A percentile compares a stretch with the other conserved stretches of the same genome.
Conservation (phyloP, 2,797 vertebrate species). For the Takifugu rubripes region DNA sequence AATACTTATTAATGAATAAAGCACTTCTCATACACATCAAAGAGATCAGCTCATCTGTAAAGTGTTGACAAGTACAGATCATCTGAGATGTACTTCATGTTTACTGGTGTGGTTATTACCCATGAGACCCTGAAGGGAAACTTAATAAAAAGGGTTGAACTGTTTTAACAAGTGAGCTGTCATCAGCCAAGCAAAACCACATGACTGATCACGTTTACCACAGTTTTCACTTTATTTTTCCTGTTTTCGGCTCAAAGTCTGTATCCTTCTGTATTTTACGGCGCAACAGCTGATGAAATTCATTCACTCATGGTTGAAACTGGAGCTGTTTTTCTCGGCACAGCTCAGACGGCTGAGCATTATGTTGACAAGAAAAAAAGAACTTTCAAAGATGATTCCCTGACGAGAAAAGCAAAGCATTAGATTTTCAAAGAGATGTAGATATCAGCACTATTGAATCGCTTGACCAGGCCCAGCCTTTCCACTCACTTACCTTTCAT, state of each 20-base stretch:
- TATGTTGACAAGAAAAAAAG: constrained; percentile 52
- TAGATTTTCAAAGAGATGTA: constrained; percentile 80
- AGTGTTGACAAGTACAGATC: too few relatives aligned
- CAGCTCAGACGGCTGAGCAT: constrained; percentile 36
- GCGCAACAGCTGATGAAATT: constrained; percentile 40
- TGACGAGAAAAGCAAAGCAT: constrained; percentile 53
- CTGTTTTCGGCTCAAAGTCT: constrained; percentile 12
- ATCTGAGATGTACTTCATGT: too few relatives aligned
- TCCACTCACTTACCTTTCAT: constrained; percentile 72
- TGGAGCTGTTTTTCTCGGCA: constrained; percentile 38
- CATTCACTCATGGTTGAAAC: constrained; percentile 38
- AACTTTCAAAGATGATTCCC: constrained; percentile 65
- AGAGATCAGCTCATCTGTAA: too few relatives aligned
- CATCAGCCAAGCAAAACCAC: too few relatives aligned
- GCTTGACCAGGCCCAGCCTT: constrained; percentile 67
- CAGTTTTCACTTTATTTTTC: constrained; percentile 7
- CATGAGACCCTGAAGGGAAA: too few relatives aligned
- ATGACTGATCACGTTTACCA: too few relatives aligned
- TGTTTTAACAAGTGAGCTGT: too few relatives aligned
- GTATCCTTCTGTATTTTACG: constrained; percentile 7
- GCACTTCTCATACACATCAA: too few relatives aligned
- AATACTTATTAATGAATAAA: too few relatives aligned
- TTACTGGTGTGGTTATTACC: too few relatives aligned
- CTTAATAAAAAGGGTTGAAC: too few relatives aligned
- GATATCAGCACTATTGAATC: constrained; percentile 72